These are phyloP conservation scores for Metopolophium dirhodum DNA, from an alignment of 1,140 invertebrate species.

Conservation along the genomic window DNA sequence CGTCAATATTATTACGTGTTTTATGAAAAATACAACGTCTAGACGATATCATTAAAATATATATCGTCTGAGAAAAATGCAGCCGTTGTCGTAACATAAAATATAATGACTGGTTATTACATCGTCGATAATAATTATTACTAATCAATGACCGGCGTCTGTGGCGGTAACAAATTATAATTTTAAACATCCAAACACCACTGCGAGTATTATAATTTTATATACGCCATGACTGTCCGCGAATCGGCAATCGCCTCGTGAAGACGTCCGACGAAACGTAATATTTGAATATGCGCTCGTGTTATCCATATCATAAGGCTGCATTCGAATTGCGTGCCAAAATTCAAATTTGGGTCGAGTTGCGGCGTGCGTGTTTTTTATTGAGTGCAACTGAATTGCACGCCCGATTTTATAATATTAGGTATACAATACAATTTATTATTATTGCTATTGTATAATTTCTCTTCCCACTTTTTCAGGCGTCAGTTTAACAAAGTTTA, in stretches of 20 bases:
- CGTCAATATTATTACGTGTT: neutral
- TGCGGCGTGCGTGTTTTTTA: neutral
- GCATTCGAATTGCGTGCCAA: neutral
- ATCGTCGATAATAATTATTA: neutral
- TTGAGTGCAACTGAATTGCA: neutral
- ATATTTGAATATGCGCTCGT: neutral
- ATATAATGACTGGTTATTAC: neutral
- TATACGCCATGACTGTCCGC: neutral
- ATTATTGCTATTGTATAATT: neutral
- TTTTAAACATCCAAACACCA: neutral
- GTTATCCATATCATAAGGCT: too few relatives aligned
- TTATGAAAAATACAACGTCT: constrained; percentile 4
- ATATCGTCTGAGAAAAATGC: neutral
- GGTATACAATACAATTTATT: neutral
- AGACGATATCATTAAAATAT: neutral
- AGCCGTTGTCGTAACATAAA: neutral
- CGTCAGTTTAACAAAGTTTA: neutral
- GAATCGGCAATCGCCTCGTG: neutral
- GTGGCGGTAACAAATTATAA: neutral
- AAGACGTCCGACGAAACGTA: too few relatives aligned
- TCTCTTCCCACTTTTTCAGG: neutral
- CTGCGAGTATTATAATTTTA: neutral
- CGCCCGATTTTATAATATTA: neutral
- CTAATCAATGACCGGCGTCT: neutral
- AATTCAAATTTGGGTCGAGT: neutral